Evolutionary conservation across 2,888 invertebrate genomes (phyloP).

Genomic region (Zeuzera pyrina): DNA sequence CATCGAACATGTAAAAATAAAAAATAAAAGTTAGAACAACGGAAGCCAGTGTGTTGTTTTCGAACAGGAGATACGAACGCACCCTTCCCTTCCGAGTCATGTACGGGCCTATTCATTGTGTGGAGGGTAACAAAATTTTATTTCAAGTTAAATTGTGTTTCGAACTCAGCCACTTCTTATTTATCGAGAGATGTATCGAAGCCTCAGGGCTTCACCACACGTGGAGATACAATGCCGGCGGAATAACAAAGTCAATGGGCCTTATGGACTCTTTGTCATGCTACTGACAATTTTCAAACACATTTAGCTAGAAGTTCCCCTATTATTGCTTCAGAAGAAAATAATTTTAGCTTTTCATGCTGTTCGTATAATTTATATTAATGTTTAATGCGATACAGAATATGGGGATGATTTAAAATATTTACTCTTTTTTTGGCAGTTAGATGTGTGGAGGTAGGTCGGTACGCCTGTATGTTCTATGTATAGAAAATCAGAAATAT

Average conservation of each 20-base stretch:
- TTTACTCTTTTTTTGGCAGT: too few species aligned
- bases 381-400: too few species aligned
- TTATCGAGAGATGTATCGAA: constrained; percentile 29
- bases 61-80: too few species aligned
- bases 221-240: constrained; percentile 29
- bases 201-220: constrained; percentile 34
- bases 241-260: constrained; percentile 43
- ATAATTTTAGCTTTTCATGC: too few species aligned
- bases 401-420: too few species aligned
- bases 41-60: too few species aligned
- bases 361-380: too few species aligned
- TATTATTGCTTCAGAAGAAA: constrained; percentile 25
- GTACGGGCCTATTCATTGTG: constrained; percentile 51
- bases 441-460: too few species aligned
- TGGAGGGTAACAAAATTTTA: constrained; percentile 63
- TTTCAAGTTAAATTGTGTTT: constrained; percentile 69
- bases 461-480: too few species aligned
- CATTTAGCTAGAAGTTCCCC: constrained; percentile 30
- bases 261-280: constrained; percentile 45
- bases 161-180: constrained; percentile 56
- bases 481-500: too few species aligned
- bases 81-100: constrained; percentile 50
- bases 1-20: too few species aligned
- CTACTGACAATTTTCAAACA: constrained; percentile 42
- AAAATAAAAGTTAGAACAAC: too few species aligned